Evolutionary conservation across 2,113 vertebrate species (phyloP).

Genomic region (Podarcis cretensis): DNA sequence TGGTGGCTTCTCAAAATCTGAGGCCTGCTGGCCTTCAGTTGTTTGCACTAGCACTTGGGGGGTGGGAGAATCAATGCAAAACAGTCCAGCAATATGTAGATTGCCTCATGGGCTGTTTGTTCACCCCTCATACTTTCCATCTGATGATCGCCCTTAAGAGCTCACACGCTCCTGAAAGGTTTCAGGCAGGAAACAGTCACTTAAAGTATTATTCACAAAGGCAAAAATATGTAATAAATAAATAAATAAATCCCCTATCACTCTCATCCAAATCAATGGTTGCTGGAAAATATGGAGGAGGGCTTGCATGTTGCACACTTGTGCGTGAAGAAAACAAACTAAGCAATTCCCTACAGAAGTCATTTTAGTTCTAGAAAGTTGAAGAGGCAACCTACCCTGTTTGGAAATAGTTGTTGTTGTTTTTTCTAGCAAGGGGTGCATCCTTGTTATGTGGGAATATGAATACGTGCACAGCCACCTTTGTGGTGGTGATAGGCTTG

Average conservation of each 20-base stretch:
- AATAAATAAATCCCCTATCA: too few species aligned
- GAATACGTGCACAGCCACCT: background rate
- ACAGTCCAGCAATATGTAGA: too few species aligned
- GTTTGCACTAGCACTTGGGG: too few species aligned
- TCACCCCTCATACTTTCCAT: background rate
- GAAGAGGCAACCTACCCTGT: too few species aligned
- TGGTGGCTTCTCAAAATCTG: too few species aligned
- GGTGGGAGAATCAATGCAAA: too few species aligned
- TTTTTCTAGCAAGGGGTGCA: background rate
- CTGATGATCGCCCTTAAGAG: background rate
- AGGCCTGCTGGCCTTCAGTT: too few species aligned
- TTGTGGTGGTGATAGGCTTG: background rate
- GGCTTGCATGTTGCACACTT: conserved; percentile 56
- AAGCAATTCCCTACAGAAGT: conserved; percentile 1
- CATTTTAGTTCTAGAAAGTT: background rate
- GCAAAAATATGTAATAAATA: conserved; percentile 4
- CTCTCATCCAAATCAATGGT: background rate
- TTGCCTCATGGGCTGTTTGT: too few species aligned
- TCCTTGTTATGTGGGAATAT: background rate
- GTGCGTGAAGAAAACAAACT: conserved; percentile 37
- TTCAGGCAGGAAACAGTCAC: background rate
- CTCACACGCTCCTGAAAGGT: background rate
- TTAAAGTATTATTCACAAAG: background rate
- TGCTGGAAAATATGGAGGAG: background rate
- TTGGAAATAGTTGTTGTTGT: too few species aligned